Evolutionary conservation across 2,888 invertebrate species (phyloP), one percentile per base, ranked within the genome.

Genomic region (Apodemia zela): DNA sequence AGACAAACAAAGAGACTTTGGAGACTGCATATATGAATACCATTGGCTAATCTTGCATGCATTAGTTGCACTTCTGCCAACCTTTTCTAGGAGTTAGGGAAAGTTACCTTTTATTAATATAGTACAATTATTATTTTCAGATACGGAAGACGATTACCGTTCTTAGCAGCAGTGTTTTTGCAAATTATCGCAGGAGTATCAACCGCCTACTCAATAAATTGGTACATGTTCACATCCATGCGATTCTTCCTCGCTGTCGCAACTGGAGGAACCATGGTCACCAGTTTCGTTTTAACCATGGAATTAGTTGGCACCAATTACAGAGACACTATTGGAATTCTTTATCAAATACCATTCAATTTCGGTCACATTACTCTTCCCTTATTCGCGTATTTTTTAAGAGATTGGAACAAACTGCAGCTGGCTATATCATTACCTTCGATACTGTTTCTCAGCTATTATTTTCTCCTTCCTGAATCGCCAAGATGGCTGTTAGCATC

Each of bases 251-350:
- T 94, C 15, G 96, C 96, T 0, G 90, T 95, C 29, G 96, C 96
- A 11, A 96, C 96, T 1, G 96, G 96, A 59, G 97, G 97, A 47
- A 95, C 96, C 0, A 97, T 97, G 95, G 95, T 96, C 61, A 96
- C 95, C 58, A 95, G 95, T 75, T 95, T 95, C 69, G 95, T 95
- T 3, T 85, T 95, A 5, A 92, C 93, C 10, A 95, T 95, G 95
- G 95, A 95, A 78, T 80, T 95, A 29, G 93, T 94, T 62, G 95
- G 95, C 0, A 82, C 92, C 0, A 89, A 87, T 72, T 92, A 91
- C 71, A 89, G 94, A 69, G 93, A 93, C 2, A 95, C 96, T 89
- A 94, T 96, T 51, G 95, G 95, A 51, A 94, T 94, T 69, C 93
- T 95, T 66, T 90, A 88, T 69, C 92, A 89, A 92, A 95, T 95